These are phyloP conservation scores for Myotis yumanensis DNA, from an alignment of 2,113 vertebrate genomes.

Conservation along the genomic window DNA sequence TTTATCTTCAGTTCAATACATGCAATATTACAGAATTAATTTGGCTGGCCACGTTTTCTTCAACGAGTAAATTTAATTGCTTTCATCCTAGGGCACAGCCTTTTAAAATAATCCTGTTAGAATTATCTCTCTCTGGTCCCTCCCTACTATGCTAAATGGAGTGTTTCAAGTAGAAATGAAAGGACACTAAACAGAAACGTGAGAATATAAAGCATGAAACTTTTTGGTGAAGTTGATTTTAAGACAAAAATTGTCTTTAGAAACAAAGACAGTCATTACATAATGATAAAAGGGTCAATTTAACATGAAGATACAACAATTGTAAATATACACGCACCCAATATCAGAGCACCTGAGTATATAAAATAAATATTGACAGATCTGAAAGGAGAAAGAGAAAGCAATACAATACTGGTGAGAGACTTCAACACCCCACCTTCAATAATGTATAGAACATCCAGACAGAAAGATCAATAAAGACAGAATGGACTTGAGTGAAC, in stretches of 20 bases:
- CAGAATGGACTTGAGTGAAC: background rate
- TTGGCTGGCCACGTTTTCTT: slow-evolving; percentile 20
- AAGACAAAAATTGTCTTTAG: background rate
- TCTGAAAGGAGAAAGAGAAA: background rate
- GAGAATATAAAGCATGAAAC: background rate
- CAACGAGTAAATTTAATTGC: background rate
- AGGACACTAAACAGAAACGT: background rate
- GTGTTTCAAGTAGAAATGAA: background rate
- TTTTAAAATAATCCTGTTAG: slow-evolving; percentile 3
- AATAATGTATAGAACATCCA: background rate
- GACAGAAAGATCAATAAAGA: background rate
- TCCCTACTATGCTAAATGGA: background rate
- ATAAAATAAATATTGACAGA: background rate
- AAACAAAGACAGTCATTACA: background rate
- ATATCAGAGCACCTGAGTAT: background rate
- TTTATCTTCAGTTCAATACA: background rate
- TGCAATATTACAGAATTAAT: background rate
- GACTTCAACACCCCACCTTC: background rate
- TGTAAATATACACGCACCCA: background rate
- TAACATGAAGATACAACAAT: background rate
- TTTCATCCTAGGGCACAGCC: background rate
- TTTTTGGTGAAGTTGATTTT: background rate
- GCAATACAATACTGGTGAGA: background rate
- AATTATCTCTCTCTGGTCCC: background rate
- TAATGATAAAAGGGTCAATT: background rate